Evolutionary conservation across 1,140 invertebrate species (phyloP).

Genomic region (Aphis gossypii): DNA sequence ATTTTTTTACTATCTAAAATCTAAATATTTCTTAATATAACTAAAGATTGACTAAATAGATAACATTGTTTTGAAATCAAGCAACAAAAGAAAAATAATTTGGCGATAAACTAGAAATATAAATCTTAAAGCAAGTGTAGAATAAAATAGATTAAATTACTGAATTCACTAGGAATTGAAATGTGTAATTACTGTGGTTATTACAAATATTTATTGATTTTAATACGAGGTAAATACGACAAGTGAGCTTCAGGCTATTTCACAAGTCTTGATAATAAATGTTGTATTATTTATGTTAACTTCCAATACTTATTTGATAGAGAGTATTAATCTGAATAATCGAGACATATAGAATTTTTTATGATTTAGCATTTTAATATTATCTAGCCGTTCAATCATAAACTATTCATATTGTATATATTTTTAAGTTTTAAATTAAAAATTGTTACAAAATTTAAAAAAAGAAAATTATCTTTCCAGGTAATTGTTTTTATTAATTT

Average conservation of each 20-base stretch:
- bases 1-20: neutral
- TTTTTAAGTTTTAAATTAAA: no score
- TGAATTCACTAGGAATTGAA: neutral
- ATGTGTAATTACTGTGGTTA: neutral
- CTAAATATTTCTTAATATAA: neutral
- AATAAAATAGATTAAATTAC: neutral
- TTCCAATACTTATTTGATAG: no score
- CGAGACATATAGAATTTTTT: no score
- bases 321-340: no score
- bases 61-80: neutral
- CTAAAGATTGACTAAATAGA: neutral
- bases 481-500: neutral
- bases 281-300: no score
- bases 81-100: neutral
- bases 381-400: no score
- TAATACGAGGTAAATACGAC: neutral
- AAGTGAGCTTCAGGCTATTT: no score
- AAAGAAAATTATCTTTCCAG: no score
- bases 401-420: no score
- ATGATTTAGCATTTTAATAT: no score
- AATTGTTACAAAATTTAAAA: no score
- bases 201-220: neutral
- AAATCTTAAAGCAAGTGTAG: neutral
- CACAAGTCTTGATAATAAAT: no score
- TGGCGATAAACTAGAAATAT: neutral